Conservation (phyloP, 2,888 invertebrate genomes). For the Gari tellinella region DNA sequence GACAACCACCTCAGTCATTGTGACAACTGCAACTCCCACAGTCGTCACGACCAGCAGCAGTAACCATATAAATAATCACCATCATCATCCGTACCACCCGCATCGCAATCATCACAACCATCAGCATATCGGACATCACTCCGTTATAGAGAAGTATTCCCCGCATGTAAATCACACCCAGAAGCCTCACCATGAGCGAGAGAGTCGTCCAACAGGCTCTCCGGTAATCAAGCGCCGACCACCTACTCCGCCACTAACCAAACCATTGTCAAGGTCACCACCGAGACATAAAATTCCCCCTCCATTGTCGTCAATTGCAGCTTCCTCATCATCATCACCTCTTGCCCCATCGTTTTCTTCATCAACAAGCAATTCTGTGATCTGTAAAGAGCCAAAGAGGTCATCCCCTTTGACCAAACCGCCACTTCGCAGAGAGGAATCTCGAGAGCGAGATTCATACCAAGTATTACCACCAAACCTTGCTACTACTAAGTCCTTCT, state of each 20-base stretch:
- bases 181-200: background rate
- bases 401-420: slow-evolving; percentile 37
- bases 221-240: slow-evolving; percentile 39
- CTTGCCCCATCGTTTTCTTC: slow-evolving; percentile 17
- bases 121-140: too few species aligned
- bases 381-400: slow-evolving; percentile 44
- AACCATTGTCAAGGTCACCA: slow-evolving; percentile 22
- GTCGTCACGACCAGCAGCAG: slow-evolving; percentile 18
- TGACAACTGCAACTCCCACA: slow-evolving; percentile 41
- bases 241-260: slow-evolving; percentile 38
- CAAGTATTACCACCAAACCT: slow-evolving; percentile 61
- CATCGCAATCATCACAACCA: slow-evolving; percentile 1
- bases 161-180: slow-evolving; percentile 6
- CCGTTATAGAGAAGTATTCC: slow-evolving; percentile 10
- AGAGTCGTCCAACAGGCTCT: background rate
- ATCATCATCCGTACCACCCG: slow-evolving; percentile 15
- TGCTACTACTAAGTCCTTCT: slow-evolving; percentile 63
- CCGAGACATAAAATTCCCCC: slow-evolving; percentile 30
- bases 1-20: slow-evolving; percentile 22
- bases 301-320: slow-evolving; percentile 26
- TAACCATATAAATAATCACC: slow-evolving; percentile 14
- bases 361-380: slow-evolving; percentile 40
- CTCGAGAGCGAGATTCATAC: slow-evolving; percentile 47
- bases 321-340: slow-evolving; percentile 9
- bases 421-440: slow-evolving; percentile 41